A percentile compares a stretch with the other conserved stretches of the same genome.
phyloP scores from a whole-genome alignment of 2,113 vertebrate species.

The Petaurus breviceps region DNA sequence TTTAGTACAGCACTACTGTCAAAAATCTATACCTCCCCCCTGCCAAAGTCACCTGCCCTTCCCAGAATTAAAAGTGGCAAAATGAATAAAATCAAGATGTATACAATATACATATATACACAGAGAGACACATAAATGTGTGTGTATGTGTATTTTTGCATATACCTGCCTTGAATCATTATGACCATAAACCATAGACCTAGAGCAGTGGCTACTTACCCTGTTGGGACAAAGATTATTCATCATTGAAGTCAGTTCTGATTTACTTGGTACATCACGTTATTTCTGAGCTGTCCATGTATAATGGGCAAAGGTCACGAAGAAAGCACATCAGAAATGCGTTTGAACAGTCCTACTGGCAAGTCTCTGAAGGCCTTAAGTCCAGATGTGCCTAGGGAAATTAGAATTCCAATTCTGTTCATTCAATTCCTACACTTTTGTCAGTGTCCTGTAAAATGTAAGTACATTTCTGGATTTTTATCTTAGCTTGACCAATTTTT shows the following conservation, averaged over 20 bases:
- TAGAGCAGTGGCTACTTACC: background rate
- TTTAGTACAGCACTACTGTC: background rate
- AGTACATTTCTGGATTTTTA: constrained; percentile 10
- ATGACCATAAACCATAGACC: background rate
- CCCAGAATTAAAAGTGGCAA: background rate
- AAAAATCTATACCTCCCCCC: background rate
- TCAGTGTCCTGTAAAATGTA: background rate
- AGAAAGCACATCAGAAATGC: background rate
- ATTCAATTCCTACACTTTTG: background rate
- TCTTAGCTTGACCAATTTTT: constrained; percentile 23
- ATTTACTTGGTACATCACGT: background rate
- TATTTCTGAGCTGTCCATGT: background rate
- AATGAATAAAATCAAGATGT: background rate
- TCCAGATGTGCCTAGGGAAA: background rate
- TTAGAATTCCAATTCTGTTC: constrained; percentile 21
- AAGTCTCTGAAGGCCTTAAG: background rate
- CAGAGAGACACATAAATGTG: background rate
- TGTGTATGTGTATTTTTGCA: background rate
- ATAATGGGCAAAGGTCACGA: background rate
- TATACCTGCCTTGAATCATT: background rate
- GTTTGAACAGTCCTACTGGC: background rate
- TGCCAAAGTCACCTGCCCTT: background rate
- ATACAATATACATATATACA: background rate
- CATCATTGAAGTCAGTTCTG: background rate
- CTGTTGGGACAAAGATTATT: background rate